Evolutionary conservation across 2,113 vertebrate genomes (phyloP).

Genomic region (Chlorodrepanis virens): DNA sequence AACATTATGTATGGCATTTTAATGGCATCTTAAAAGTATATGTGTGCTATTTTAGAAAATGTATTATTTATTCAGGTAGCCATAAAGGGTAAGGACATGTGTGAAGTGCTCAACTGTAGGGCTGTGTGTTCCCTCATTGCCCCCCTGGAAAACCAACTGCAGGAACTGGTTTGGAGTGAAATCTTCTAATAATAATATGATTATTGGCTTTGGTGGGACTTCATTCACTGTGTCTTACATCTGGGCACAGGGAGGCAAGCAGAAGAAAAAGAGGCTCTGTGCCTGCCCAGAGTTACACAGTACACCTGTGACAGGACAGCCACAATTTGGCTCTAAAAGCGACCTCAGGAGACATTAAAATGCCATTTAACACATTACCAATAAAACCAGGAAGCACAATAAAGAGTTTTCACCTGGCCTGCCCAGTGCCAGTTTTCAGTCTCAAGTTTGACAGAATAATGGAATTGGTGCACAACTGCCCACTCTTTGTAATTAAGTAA

Average conservation of each 20-base stretch:
- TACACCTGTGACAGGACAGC: background rate
- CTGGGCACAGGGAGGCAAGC: background rate
- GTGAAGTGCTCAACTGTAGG: background rate
- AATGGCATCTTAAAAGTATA: background rate
- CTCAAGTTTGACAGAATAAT: background rate
- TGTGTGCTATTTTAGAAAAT: background rate
- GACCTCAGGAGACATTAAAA: background rate
- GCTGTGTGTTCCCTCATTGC: background rate
- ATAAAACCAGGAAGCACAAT: background rate
- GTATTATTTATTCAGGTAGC: background rate
- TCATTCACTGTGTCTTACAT: background rate
- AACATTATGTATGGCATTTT: background rate
- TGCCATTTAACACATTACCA: background rate
- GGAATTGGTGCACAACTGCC: background rate
- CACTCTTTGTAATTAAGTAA: conserved; percentile 15
- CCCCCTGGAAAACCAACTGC: background rate
- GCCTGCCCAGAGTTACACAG: background rate
- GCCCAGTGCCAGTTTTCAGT: background rate
- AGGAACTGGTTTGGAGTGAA: background rate
- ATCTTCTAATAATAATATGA: background rate
- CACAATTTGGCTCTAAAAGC: background rate
- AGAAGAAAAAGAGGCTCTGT: background rate
- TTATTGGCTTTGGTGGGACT: background rate
- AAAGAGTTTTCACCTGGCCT: conserved; percentile 9
- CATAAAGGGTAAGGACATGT: background rate